phyloP scores from a whole-genome alignment of 2,888 invertebrate genomes.

The Byasa hedistus region DNA sequence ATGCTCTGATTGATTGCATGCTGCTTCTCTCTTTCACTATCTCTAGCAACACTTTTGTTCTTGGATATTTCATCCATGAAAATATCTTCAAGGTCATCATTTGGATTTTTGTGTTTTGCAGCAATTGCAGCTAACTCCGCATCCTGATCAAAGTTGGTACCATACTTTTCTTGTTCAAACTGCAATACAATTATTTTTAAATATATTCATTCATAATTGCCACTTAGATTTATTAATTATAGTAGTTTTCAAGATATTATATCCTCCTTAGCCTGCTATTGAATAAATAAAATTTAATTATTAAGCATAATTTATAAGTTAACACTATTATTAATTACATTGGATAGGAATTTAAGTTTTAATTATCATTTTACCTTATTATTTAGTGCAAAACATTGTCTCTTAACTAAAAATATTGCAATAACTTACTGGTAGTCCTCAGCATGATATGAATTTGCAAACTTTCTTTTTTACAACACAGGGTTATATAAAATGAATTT shows the following conservation, averaged over 20 bases:
- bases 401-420: too few species aligned
- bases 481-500: too few species aligned
- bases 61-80: slow-evolving; percentile 89
- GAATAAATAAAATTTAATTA: too few species aligned
- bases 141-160: slow-evolving; percentile 89
- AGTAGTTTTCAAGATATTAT: slow-evolving; percentile 8
- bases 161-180: slow-evolving; percentile 90
- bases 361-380: too few species aligned
- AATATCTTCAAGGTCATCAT: slow-evolving; percentile 91
- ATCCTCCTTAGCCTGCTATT: background rate
- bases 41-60: slow-evolving; percentile 81
- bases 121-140: slow-evolving; percentile 88
- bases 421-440: too few species aligned
- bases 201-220: slow-evolving; percentile 8
- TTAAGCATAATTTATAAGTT: too few species aligned
- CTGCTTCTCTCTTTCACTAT: slow-evolving; percentile 81
- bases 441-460: too few species aligned
- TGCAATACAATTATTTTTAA: slow-evolving; percentile 40
- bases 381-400: too few species aligned
- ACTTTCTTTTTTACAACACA: too few species aligned
- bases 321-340: too few species aligned
- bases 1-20: slow-evolving; percentile 87
- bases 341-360: too few species aligned
- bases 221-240: too few species aligned
- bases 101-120: slow-evolving; percentile 82